These are phyloP conservation scores for Fulmarus glacialis DNA, from an alignment of 2,113 vertebrate genomes.

Conservation along the genomic window DNA sequence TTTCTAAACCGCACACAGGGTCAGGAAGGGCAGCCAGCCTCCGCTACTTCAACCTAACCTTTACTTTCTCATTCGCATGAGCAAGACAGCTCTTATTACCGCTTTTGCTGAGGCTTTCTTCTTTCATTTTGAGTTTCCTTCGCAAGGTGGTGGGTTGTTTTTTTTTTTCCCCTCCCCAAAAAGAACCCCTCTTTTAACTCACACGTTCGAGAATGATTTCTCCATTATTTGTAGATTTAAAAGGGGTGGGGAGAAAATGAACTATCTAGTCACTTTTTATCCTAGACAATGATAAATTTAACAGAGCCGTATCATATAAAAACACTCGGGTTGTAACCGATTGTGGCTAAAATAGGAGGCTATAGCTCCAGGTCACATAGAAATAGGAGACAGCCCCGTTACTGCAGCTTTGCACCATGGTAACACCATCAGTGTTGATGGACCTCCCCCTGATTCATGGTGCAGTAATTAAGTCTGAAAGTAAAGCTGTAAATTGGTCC, in stretches of 20 bases:
- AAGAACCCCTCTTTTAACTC: not conserved
- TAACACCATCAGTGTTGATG: accelerated
- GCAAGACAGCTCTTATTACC: not conserved
- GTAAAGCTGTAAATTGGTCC: not conserved
- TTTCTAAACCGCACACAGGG: accelerated
- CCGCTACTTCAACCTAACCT: not conserved
- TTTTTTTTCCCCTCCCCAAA: too few relatives aligned
- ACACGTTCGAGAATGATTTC: not conserved
- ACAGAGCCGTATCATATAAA: not conserved
- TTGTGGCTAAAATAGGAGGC: not conserved
- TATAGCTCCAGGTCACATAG: not conserved
- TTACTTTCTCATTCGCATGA: not conserved
- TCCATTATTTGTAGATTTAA: not conserved
- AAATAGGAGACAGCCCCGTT: not conserved
- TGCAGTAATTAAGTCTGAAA: not conserved
- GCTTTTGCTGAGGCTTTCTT: not conserved
- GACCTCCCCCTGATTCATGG: not conserved
- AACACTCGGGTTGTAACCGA: not conserved
- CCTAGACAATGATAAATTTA: not conserved
- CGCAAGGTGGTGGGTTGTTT: not conserved
- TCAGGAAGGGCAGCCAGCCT: not conserved
- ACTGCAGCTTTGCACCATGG: not conserved
- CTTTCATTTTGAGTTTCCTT: not conserved
- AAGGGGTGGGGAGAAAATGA: not conserved
- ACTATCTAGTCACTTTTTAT: not conserved